These are phyloP conservation scores for Apolygus lucorum DNA, from an alignment of 1,140 invertebrate genomes.

Conservation along the genomic window DNA sequence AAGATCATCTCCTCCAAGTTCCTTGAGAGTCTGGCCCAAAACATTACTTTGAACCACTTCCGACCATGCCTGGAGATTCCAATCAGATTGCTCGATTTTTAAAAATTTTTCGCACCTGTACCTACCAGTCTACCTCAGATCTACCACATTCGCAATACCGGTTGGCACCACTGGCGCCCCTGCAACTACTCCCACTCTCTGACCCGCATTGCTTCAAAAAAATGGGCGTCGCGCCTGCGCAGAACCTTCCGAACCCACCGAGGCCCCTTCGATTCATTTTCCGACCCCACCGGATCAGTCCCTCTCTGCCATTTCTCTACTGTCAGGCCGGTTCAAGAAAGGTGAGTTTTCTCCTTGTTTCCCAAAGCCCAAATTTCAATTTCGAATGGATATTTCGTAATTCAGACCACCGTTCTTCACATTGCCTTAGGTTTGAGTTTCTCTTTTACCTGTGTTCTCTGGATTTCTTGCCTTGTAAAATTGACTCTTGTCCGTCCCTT, in stretches of 20 bases:
- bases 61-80: too few species aligned
- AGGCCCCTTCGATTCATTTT: constrained; percentile 9
- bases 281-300: constrained; percentile 3
- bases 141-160: too few species aligned
- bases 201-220: neutral
- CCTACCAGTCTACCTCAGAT: too few species aligned
- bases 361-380: neutral
- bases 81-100: too few species aligned
- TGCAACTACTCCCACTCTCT: too few species aligned
- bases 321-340: neutral
- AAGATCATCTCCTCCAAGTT: too few species aligned
- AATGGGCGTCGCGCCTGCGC: constrained; percentile 2
- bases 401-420: neutral
- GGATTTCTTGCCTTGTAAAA: neutral
- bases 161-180: too few species aligned
- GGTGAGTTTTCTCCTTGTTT: neutral
- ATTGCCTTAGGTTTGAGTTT: too few species aligned
- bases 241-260: neutral
- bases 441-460: neutral
- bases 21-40: too few species aligned
- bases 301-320: neutral
- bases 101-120: too few species aligned
- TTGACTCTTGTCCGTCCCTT: neutral
- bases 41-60: too few species aligned
- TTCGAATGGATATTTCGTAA: neutral